phyloP scores from a whole-genome alignment of 2,888 invertebrate species.

The Apamea epomidion region DNA sequence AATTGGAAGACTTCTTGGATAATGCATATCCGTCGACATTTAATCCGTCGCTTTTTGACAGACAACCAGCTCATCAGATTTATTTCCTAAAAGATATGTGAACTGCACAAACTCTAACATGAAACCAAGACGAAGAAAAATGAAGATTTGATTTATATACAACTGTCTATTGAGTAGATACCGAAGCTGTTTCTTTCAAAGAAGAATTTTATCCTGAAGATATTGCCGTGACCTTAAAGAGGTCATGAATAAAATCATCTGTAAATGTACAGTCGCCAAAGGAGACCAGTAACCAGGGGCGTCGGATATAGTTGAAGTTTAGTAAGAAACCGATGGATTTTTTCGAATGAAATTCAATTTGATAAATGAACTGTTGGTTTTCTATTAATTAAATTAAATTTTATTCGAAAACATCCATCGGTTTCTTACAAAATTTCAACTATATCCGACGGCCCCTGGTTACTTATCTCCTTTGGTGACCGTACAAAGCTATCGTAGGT shows the following conservation, averaged over 20 bases:
- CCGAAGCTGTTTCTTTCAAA: background rate
- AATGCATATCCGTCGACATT: background rate
- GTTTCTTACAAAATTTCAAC: too few relatives aligned
- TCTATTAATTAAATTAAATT: too few relatives aligned
- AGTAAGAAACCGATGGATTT: too few relatives aligned
- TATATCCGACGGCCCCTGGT: too few relatives aligned
- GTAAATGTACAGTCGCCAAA: background rate
- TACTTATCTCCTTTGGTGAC: too few relatives aligned
- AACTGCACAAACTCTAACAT: background rate
- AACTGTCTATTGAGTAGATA: background rate
- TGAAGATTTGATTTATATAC: background rate
- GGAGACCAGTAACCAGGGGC: too few relatives aligned
- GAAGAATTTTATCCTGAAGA: background rate
- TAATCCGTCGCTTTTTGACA: background rate
- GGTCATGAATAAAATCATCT: constrained; percentile 9
- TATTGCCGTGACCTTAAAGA: background rate
- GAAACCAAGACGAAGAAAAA: background rate
- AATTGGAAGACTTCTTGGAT: background rate
- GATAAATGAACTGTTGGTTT: too few relatives aligned
- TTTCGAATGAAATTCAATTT: too few relatives aligned
- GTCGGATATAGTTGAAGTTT: too few relatives aligned
- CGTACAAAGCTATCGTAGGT: background rate
- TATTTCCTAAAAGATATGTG: background rate
- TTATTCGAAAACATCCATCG: too few relatives aligned
- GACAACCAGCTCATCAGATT: background rate